Evolutionary conservation across 2,888 invertebrate genomes (phyloP), one percentile per base, ranked within the genome.

Genomic region (Altica lythri): DNA sequence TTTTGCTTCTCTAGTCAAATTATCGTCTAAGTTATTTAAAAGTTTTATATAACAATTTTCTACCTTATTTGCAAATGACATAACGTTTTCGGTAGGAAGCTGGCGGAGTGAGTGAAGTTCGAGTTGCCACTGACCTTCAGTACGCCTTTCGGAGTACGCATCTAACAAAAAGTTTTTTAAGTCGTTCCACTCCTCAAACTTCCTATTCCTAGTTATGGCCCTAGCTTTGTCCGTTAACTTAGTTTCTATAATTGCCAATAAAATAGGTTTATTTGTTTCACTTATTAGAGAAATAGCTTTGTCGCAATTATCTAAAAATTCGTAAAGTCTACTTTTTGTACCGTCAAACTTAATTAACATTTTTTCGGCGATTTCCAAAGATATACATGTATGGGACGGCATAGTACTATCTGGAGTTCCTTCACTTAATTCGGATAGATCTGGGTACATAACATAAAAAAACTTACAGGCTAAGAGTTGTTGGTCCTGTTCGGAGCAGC

Each of bases 231-330:
- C 35, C 2, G 35, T 35, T 2, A 35, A 14, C 16, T 35, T 35
- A 1, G 35, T 35, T 35, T 35, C 35, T 2, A 35, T 35, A 14
- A 35, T 17, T 2, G 35, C 2, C 4, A 35, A 14, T 12, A 14
- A 14, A 16, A 35, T 16, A 2, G 9, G 9, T 35, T 17, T 12
- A 5, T 17, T n/a, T 14, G 14, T 10, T 29, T 2, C 4, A 2
- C 10, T 29, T 1, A 29, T 3, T 10, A 29, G 9, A n/a, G 29
- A 29, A 3, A 14, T 35, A 2, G 35, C 35, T 12, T 35, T 35
- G n/a, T 35, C 35, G 8, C 35, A 35, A 12, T 35, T 35, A n/a
- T 35, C 35, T 14, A 35, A 8, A 12, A 35, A 35, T 12, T 35
- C 35, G n/a, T 17, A 35, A 1, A 35, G 12, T 35, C 16, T 35